Evolutionary conservation across 2,113 vertebrate genomes (phyloP).

Genomic region (Paracanthobrama guichenoti): DNA sequence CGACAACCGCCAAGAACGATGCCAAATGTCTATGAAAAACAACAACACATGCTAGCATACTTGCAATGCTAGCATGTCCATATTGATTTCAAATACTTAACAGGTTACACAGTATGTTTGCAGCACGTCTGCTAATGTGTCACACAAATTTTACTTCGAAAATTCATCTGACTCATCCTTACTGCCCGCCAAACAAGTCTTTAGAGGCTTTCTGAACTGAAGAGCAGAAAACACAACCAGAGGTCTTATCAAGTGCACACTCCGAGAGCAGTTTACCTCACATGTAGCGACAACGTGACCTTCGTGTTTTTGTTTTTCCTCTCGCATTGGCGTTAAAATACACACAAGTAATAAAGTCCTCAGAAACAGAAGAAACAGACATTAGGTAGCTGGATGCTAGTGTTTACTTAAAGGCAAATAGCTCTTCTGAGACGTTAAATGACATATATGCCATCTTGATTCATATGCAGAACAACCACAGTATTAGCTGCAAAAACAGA

Average conservation of each 20-base stretch:
- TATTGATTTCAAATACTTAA: not conserved
- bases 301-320: not conserved
- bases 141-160: conserved; percentile 3
- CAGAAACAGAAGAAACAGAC: not conserved
- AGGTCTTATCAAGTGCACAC: conserved; percentile 4
- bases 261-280: not conserved
- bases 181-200: conserved; percentile 12
- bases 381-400: not conserved
- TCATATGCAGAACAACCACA: not conserved
- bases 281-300: conserved; percentile 28
- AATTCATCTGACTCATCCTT: conserved; percentile 8
- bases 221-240: conserved; percentile 7
- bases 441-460: not conserved
- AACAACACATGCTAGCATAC: not conserved
- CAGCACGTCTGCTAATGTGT: not conserved
- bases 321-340: not conserved
- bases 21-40: not conserved
- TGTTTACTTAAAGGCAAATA: not conserved
- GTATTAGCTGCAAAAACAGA: not conserved
- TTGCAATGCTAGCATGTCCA: not conserved
- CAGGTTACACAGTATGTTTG: not conserved
- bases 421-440: not conserved
- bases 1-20: not conserved
- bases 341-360: not conserved
- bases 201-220: not conserved